Conservation (phyloP, 1,140 invertebrate species). For the Solenopsis invicta region DNA sequence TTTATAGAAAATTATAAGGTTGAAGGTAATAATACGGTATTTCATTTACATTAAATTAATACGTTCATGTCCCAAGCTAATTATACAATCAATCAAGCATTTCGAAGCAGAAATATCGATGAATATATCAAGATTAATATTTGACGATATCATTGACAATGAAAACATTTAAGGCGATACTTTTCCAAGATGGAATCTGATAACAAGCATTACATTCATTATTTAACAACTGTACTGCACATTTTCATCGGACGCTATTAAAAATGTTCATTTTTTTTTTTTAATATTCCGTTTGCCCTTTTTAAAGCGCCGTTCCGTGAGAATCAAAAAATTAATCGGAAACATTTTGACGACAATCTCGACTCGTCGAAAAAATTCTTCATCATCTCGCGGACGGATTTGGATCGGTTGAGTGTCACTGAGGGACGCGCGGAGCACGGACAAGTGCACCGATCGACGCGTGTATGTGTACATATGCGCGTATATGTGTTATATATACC, state of each 20-base stretch:
- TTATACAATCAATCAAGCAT: background rate
- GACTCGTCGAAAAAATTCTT: background rate
- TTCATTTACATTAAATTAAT: background rate
- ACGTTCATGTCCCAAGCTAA: background rate
- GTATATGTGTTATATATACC: background rate
- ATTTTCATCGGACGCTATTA: background rate
- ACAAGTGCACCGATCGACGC: conserved; percentile 73
- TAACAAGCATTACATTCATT: background rate
- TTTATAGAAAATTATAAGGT: background rate
- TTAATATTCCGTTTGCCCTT: background rate
- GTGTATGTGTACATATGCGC: conserved; percentile 33
- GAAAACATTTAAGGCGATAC: background rate
- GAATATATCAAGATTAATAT: background rate
- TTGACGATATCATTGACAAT: no score
- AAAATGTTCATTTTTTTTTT: background rate
- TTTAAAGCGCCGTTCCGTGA: no score
- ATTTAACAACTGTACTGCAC: no score
- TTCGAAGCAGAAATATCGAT: background rate
- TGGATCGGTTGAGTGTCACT: conserved; percentile 69
- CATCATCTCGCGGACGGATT: conserved; percentile 15
- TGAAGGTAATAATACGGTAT: background rate
- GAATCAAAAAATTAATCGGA: conserved; percentile 13
- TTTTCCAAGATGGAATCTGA: background rate
- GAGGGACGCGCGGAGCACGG: conserved; percentile 67
- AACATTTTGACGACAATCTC: conserved; percentile 14